phyloP scores from a whole-genome alignment of 64 coral and sea anemone genomes.

The Pocillopora verrucosa region DNA sequence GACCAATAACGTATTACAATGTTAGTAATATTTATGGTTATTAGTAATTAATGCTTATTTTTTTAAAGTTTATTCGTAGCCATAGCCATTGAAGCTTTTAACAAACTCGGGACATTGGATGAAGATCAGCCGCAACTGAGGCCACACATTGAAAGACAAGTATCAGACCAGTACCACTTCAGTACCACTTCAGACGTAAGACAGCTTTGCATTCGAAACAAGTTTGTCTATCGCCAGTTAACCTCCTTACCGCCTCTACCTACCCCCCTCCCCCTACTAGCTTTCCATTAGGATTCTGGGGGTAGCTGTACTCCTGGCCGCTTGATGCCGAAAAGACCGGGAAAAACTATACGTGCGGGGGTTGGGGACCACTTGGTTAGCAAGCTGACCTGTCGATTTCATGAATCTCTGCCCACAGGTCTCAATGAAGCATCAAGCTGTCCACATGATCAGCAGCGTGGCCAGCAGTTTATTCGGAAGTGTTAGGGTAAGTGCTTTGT shows the following conservation, averaged over 20 bases:
- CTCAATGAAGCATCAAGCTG: slow-evolving; percentile 74
- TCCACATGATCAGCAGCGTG: slow-evolving; percentile 72
- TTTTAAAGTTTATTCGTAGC: slow-evolving; percentile 84
- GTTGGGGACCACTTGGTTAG: too few relatives aligned
- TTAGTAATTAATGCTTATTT: background rate
- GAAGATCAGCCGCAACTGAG: slow-evolving; percentile 38
- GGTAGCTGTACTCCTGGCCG: too few relatives aligned
- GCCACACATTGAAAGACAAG: slow-evolving; percentile 38
- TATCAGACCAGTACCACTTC: slow-evolving; percentile 52
- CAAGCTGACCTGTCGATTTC: background rate
- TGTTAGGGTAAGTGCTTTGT: slow-evolving; percentile 47
- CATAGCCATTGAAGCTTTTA: slow-evolving; percentile 95
- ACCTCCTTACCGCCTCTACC: too few relatives aligned
- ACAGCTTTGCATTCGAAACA: too few relatives aligned
- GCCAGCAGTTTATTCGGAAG: slow-evolving; percentile 88
- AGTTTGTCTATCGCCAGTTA: too few relatives aligned
- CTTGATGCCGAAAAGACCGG: too few relatives aligned
- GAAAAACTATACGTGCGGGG: too few relatives aligned
- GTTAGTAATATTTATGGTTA: background rate
- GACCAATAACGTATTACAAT: too few relatives aligned
- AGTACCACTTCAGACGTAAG: slow-evolving; percentile 49
- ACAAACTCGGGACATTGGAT: slow-evolving; percentile 77
- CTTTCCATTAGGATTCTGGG: too few relatives aligned
- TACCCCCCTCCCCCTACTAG: too few relatives aligned
- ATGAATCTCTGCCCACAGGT: slow-evolving; percentile 44